phyloP scores from a whole-genome alignment of 2,797 vertebrate genomes.

The Triplophysa bombifrons region DNA sequence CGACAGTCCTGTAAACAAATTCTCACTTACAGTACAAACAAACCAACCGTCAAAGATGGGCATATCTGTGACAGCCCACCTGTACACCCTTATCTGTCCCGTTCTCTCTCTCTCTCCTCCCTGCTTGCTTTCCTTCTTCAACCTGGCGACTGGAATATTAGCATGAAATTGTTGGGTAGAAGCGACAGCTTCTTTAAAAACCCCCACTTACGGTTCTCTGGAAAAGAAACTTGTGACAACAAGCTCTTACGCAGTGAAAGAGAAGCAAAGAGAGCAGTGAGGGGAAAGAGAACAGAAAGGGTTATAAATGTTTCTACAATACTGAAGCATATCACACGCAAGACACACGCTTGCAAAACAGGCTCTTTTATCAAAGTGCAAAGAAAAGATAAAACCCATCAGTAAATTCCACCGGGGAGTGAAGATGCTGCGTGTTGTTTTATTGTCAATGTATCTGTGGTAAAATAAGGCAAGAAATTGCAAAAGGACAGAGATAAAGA shows the following conservation, averaged over 20 bases:
- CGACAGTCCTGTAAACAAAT: constrained; percentile 44
- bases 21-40: background rate
- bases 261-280: constrained; percentile 13
- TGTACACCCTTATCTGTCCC: background rate
- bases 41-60: constrained; percentile 13
- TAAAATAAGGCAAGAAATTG: background rate
- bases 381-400: background rate
- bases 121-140: constrained; percentile 25
- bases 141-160: constrained; percentile 56
- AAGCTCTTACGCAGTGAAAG: constrained; percentile 42
- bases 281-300: constrained; percentile 26
- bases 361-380: background rate
- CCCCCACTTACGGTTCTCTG: constrained; percentile 51
- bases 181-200: constrained; percentile 56
- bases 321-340: constrained; percentile 10
- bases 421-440: constrained; percentile 3
- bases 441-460: background rate
- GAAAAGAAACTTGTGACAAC: constrained; percentile 50
- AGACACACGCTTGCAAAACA: background rate
- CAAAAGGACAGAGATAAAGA: background rate
- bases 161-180: constrained; percentile 60
- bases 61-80: constrained; percentile 47
- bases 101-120: constrained; percentile 8
- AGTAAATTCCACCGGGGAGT: background rate
- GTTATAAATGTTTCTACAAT: constrained; percentile 29